Evolutionary conservation across 2,888 invertebrate genomes (phyloP).

Genomic region (Andrena bicolor): DNA sequence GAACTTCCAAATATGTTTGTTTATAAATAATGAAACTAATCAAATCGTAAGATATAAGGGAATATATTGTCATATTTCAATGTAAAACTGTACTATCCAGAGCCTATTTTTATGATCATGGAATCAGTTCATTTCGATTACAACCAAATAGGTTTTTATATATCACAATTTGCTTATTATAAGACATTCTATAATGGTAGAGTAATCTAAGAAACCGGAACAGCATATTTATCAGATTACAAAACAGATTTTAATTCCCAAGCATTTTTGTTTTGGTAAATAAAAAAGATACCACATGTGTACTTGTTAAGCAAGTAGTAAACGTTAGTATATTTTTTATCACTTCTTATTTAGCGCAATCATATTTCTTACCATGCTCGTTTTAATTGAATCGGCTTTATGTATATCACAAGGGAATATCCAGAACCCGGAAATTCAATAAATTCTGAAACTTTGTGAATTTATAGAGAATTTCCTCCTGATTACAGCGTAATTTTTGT

Average conservation of each 20-base stretch:
- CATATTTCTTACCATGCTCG: constrained; percentile 49
- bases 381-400: constrained; percentile 55
- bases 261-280: constrained; percentile 33
- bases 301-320: constrained; percentile 23
- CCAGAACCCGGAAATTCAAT: no score
- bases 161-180: constrained; percentile 26
- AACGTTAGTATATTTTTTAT: constrained; percentile 51
- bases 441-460: no score
- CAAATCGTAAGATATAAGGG: constrained; percentile 62
- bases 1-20: constrained; percentile 69
- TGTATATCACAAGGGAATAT: not conserved
- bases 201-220: constrained; percentile 13
- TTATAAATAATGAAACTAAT: constrained; percentile 61
- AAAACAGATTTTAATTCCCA: constrained; percentile 18
- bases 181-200: not conserved
- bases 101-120: constrained; percentile 74
- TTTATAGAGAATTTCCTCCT: no score
- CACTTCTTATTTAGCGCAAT: constrained; percentile 43
- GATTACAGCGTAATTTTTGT: no score
- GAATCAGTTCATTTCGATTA: constrained; percentile 56
- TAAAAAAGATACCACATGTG: constrained; percentile 18
- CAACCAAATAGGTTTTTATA: constrained; percentile 44
- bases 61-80: constrained; percentile 56
- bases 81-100: constrained; percentile 58
- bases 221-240: constrained; percentile 11